Evolutionary conservation across 2,797 vertebrate species (phyloP).

Genomic region (Tolypeutes matacus): DNA sequence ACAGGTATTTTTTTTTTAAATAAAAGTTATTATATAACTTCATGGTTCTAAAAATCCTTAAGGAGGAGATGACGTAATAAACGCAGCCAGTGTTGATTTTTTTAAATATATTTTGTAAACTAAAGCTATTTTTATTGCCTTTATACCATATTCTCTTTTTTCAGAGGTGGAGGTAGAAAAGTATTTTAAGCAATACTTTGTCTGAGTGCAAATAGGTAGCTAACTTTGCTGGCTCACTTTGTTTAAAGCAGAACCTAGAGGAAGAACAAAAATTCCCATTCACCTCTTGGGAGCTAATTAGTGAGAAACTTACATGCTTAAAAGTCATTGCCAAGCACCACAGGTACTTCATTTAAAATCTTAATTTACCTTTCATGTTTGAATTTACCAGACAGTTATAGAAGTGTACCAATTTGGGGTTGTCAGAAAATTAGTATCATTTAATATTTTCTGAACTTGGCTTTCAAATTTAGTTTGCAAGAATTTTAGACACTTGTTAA

Average conservation of each 20-base stretch:
- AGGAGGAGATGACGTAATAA: neutral
- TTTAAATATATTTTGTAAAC: slow-evolving; percentile 41
- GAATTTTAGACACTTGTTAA: slow-evolving; percentile 43
- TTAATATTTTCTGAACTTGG: slow-evolving; percentile 68
- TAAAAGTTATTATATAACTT: slow-evolving; percentile 40
- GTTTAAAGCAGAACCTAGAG: slow-evolving; percentile 83
- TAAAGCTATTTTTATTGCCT: neutral
- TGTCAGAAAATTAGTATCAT: slow-evolving; percentile 42
- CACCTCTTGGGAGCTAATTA: slow-evolving; percentile 89
- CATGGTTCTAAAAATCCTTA: slow-evolving; percentile 36
- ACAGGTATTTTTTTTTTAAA: slow-evolving; percentile 12
- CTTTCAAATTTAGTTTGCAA: slow-evolving; percentile 66
- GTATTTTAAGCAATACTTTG: slow-evolving; percentile 78
- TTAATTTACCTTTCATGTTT: slow-evolving; percentile 72
- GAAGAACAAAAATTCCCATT: slow-evolving; percentile 71
- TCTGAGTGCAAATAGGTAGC: slow-evolving; percentile 78
- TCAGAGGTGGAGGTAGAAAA: neutral
- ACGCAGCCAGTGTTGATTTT: neutral
- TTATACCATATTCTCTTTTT: slow-evolving; percentile 57
- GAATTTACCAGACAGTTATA: slow-evolving; percentile 75
- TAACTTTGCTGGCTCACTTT: slow-evolving; percentile 71
- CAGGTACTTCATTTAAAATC: slow-evolving; percentile 78
- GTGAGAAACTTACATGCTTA: slow-evolving; percentile 75
- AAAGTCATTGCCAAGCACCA: slow-evolving; percentile 77
- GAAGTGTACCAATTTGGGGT: slow-evolving; percentile 61